Percentiles rank a stretch among this genome's conserved stretches.
phyloP scores from a whole-genome alignment of 1,140 invertebrate genomes.

The Phortica variegata region DNA sequence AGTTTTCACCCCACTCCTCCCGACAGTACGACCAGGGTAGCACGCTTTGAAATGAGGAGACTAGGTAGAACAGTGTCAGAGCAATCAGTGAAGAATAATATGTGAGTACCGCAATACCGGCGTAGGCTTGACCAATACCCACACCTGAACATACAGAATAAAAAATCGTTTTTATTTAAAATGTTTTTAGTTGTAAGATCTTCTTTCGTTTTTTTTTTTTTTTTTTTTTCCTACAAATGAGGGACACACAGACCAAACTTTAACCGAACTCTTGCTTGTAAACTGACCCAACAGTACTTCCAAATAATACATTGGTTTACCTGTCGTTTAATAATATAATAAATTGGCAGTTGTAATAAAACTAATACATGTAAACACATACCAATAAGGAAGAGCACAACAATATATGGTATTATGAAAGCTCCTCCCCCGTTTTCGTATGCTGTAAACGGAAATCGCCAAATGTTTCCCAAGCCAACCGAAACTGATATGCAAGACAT shows the following conservation, averaged over 20 bases:
- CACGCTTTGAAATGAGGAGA: constrained; percentile 64
- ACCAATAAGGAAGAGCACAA: constrained; percentile 82
- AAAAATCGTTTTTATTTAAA: too few species aligned
- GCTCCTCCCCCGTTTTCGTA: constrained; percentile 73
- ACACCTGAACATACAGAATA: too few species aligned
- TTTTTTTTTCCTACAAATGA: too few species aligned
- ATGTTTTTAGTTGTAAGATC: too few species aligned
- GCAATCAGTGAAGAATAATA: constrained; percentile 74
- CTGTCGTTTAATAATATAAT: constrained; percentile 7
- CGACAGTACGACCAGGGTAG: constrained; percentile 71
- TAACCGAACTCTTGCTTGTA: constrained; percentile 67
- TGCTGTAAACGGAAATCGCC: constrained; percentile 77
- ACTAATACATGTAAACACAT: too few species aligned
- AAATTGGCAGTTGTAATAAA: not conserved
- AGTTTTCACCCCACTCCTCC: constrained; percentile 62
- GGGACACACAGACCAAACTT: constrained; percentile 60
- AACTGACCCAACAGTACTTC: constrained; percentile 77
- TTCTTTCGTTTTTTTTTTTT: too few species aligned
- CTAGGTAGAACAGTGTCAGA: constrained; percentile 68
- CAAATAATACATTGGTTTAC: constrained; percentile 80
- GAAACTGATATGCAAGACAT: constrained; percentile 83
- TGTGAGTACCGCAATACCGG: constrained; percentile 69
- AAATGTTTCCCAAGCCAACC: constrained; percentile 62
- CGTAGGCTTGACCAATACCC: constrained; percentile 72
- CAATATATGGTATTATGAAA: constrained; percentile 81